phyloP scores from a whole-genome alignment of 2,888 invertebrate genomes.

The Campoplex nolae region DNA sequence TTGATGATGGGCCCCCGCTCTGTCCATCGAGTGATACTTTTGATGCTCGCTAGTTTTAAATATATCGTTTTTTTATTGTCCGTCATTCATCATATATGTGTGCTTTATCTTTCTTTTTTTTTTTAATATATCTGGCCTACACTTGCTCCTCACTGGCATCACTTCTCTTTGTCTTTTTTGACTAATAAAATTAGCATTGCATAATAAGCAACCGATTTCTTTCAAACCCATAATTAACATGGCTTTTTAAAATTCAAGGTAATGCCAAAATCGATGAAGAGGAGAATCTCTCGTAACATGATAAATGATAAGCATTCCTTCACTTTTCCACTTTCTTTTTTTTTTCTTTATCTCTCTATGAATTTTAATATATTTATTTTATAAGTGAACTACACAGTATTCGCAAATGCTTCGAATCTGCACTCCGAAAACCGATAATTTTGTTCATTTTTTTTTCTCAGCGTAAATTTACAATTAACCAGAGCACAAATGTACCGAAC shows the following conservation, averaged over 20 bases:
- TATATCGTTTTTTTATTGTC: conserved; percentile 71
- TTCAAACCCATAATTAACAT: not conserved
- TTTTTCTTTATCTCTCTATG: not conserved
- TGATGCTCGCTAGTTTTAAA: conserved; percentile 70
- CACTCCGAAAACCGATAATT: not conserved
- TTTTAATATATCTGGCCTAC: conserved; percentile 1
- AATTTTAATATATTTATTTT: not conserved
- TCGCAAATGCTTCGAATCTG: not conserved
- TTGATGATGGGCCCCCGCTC: conserved; percentile 41
- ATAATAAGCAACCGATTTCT: conserved; percentile 8
- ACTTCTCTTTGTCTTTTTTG: not conserved
- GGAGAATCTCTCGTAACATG: not conserved
- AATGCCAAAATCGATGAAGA: not conserved
- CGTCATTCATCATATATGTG: conserved; percentile 63
- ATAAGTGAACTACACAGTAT: not conserved
- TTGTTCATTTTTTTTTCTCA: not conserved
- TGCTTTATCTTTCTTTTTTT: conserved; percentile 20
- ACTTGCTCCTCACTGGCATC: not conserved
- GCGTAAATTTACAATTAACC: conserved; percentile 10
- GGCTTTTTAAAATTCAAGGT: too few species aligned
- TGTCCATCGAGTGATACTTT: conserved; percentile 59
- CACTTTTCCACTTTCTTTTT: not conserved
- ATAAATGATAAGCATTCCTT: not conserved
- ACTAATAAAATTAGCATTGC: conserved; percentile 3
- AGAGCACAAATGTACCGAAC: conserved; percentile 12